Evolutionary conservation across 2,113 vertebrate species (phyloP).

Genomic region (Aspidoscelis tigris): DNA sequence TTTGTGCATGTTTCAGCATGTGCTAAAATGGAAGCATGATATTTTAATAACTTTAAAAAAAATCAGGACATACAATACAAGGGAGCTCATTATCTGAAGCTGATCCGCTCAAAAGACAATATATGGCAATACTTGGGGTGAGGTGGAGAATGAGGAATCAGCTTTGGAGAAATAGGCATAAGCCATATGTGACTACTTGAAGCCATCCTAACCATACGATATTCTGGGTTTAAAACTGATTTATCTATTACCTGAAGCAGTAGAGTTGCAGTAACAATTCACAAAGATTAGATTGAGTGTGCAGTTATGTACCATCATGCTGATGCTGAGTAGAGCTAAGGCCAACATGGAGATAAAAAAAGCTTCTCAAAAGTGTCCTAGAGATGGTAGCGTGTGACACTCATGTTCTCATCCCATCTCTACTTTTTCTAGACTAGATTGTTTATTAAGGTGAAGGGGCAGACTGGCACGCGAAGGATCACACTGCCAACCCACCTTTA

Average conservation of each 20-base stretch:
- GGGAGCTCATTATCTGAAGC: background rate
- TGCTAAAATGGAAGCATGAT: background rate
- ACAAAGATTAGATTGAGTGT: too few relatives aligned
- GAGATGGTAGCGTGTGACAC: too few relatives aligned
- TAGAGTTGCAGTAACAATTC: constrained; percentile 5
- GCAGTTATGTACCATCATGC: too few relatives aligned
- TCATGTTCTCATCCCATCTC: too few relatives aligned
- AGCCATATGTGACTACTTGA: background rate
- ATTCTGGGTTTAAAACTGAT: constrained; percentile 36
- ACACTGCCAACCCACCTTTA: too few relatives aligned
- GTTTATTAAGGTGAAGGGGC: too few relatives aligned
- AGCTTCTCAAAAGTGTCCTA: too few relatives aligned
- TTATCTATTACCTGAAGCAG: background rate
- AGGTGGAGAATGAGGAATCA: background rate
- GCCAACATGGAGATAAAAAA: too few relatives aligned
- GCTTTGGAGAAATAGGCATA: too few relatives aligned
- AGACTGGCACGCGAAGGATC: too few relatives aligned
- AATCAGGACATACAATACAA: background rate
- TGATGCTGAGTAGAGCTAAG: too few relatives aligned
- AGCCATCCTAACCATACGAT: background rate
- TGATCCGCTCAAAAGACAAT: background rate
- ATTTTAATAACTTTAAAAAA: background rate
- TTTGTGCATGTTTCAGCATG: background rate
- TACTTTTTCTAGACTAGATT: too few relatives aligned
- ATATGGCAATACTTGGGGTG: background rate